Evolutionary conservation across 1,140 invertebrate species (phyloP).

Genomic region (Cardiocondyla obscurior): DNA sequence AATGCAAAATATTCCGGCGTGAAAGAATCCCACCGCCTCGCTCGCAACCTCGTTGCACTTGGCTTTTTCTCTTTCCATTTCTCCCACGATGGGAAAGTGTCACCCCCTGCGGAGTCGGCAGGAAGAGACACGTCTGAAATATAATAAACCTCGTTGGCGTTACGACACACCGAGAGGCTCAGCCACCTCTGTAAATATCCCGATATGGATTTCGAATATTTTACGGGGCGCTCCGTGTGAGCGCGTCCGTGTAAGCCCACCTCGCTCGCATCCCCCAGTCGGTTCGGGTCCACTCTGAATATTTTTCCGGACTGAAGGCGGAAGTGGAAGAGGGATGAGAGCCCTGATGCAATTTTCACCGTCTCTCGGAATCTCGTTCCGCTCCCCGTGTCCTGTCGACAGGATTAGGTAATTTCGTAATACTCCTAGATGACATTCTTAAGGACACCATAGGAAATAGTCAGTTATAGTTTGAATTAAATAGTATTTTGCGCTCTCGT

Average conservation of each 20-base stretch:
- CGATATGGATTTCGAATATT: constrained; percentile 72
- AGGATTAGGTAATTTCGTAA: constrained; percentile 51
- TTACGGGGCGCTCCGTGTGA: constrained; percentile 29
- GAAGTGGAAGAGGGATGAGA: constrained; percentile 11
- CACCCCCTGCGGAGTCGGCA: constrained; percentile 49
- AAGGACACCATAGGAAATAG: constrained; percentile 44
- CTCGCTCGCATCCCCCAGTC: background rate
- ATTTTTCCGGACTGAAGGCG: constrained; percentile 58
- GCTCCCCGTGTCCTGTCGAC: constrained; percentile 41
- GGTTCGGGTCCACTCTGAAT: constrained; percentile 62
- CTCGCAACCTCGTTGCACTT: constrained; percentile 44
- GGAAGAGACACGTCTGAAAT: constrained; percentile 67
- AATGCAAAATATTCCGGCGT: constrained; percentile 9
- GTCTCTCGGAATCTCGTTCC: constrained; percentile 61
- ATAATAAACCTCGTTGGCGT: constrained; percentile 66
- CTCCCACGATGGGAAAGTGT: constrained; percentile 39
- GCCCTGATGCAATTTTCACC: constrained; percentile 66
- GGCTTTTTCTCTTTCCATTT: constrained; percentile 41
- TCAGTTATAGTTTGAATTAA: constrained; percentile 35
- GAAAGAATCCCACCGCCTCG: constrained; percentile 27
- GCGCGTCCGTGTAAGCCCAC: background rate
- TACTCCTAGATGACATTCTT: constrained; percentile 12
- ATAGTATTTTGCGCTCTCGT: background rate
- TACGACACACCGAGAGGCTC: constrained; percentile 55
- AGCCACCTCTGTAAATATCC: constrained; percentile 66